Percentiles rank a stretch among this genome's conserved stretches.
These are phyloP conservation scores for Slavum lentiscoides DNA, from an alignment of 2,888 invertebrate species.

Conservation along the genomic window DNA sequence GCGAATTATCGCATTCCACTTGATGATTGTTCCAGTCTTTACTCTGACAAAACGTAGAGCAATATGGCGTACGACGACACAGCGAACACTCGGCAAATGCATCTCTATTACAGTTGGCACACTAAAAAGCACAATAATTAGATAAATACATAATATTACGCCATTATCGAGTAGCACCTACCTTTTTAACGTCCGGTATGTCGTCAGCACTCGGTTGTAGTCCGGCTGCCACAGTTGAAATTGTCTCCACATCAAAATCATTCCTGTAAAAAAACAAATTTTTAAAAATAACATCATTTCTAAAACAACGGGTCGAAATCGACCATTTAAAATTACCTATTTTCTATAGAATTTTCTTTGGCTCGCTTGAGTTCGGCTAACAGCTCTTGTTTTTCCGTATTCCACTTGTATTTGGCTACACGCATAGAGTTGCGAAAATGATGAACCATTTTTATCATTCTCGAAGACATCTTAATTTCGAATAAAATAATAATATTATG, in stretches of 20 bases:
- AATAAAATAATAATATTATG: conserved; percentile 8
- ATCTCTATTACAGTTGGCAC: conserved; percentile 86
- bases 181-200: conserved; percentile 53
- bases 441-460: conserved; percentile 55
- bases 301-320: background rate
- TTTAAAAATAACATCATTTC: background rate
- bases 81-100: conserved; percentile 85
- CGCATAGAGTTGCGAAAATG: conserved; percentile 62
- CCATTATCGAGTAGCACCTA: conserved; percentile 2
- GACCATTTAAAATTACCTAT: conserved; percentile 19
- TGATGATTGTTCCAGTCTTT: conserved; percentile 88
- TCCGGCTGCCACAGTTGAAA: conserved; percentile 39
- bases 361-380: conserved; percentile 42
- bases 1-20: conserved; percentile 76
- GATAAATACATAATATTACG: background rate
- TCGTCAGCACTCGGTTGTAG: conserved; percentile 51
- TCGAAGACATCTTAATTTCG: conserved; percentile 54
- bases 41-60: conserved; percentile 86
- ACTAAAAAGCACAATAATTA: conserved; percentile 63
- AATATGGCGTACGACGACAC: conserved; percentile 83
- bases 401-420: conserved; percentile 71
- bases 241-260: conserved; percentile 49
- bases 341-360: conserved; percentile 37
- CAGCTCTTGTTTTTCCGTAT: conserved; percentile 68
- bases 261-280: conserved; percentile 9